Evolutionary conservation across 1,140 invertebrate species (phyloP), one percentile per base, ranked within the genome.

Genomic region (Drosophila murphyi): DNA sequence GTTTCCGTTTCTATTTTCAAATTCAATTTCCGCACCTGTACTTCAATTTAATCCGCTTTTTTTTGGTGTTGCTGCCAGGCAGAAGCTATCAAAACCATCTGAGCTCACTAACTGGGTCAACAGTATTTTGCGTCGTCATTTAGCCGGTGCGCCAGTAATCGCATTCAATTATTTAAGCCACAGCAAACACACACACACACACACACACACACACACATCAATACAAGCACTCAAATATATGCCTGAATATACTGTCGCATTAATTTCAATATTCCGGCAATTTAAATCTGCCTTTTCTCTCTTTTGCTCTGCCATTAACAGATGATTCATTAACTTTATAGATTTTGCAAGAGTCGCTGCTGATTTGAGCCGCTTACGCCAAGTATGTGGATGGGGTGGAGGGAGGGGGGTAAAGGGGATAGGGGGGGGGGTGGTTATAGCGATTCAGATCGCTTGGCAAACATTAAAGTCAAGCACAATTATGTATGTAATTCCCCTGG

Each of bases 381-480:
- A 56, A 39, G 34, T 41, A 56, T 39, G 20, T 41, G 7, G 7
- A 3, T 0, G 35, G 20, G 35, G 20, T 1, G 20, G 20, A 20
- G 20, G 20, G 20, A 20, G 20, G 20, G 20, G 20, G 20, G 20
- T 20, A 20, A 20, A 20, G 20, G 2, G 10, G 3, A 6, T 47
- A 41, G 2, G 5, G 47, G 8, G 3, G 35, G 28, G 20, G 3
- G 35, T 10, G 20, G 3, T 5, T 28, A 41, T 43, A 47, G 39
- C 5, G 64, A 47, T 73, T 61, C 48, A 34, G 63, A 68, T 68
- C 70, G 70, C 41, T 37, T 48, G 52, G 37, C 57, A 70, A 55
- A 63, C 76, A 88, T 87, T 87, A 82, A 88, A 87, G 76, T 83
- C 80, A 61, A 88, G 60, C 82, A 72, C 83, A 88, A 88, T 88